Evolutionary conservation across 2,113 vertebrate species (phyloP).

Genomic region (Gobiocypris rarus): DNA sequence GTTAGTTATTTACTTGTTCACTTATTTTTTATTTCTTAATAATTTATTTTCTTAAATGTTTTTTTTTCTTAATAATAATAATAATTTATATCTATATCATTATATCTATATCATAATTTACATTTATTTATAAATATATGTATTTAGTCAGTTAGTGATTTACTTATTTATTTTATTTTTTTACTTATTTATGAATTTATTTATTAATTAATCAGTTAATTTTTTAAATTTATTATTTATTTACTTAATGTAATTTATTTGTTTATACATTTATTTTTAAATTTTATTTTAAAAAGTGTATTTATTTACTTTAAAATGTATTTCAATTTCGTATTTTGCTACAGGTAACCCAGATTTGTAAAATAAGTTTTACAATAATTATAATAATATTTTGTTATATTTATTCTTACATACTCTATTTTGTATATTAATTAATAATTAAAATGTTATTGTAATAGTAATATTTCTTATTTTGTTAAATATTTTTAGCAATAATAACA

Average conservation of each 20-base stretch:
- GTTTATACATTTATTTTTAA: background rate
- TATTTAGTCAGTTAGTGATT: background rate
- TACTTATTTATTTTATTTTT: background rate
- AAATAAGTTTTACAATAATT: no score
- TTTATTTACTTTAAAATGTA: background rate
- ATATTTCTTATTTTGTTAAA: no score
- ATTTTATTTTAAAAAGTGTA: background rate
- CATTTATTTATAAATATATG: background rate
- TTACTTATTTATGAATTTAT: background rate
- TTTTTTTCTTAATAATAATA: no score
- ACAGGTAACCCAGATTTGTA: no score
- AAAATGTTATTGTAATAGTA: no score
- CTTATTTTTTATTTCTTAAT: background rate
- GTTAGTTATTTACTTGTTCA: background rate
- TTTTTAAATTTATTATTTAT: background rate
- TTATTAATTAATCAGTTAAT: background rate
- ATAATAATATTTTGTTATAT: no score
- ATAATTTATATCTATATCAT: no score
- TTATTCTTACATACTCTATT: no score
- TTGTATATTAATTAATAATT: no score
- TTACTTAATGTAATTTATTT: background rate
- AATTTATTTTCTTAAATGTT: no score
- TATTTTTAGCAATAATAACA: no score
- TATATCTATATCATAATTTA: accelerated
- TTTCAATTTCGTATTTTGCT: no score